phyloP scores from a whole-genome alignment of 2,888 invertebrate species.

The Mesochorus sp. region DNA sequence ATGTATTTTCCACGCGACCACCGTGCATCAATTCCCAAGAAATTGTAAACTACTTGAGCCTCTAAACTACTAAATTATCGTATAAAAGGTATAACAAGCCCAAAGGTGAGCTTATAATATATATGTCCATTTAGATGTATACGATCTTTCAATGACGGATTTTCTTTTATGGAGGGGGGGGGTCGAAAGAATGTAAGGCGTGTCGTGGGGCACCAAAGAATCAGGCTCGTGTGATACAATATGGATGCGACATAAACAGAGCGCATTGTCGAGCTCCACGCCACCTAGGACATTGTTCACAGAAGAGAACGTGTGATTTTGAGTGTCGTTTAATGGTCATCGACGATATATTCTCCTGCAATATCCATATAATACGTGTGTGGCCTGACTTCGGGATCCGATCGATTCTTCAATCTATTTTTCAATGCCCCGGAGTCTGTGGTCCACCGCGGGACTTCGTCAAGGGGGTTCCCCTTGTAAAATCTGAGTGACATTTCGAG shows the following conservation, averaged over 20 bases:
- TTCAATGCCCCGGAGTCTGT: neutral
- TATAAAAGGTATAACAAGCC: slow-evolving; percentile 11
- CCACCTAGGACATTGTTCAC: slow-evolving; percentile 19
- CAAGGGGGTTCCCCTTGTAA: slow-evolving; percentile 16
- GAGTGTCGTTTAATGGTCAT: slow-evolving; percentile 58
- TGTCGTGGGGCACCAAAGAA: slow-evolving; percentile 45
- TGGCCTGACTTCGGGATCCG: slow-evolving; percentile 30
- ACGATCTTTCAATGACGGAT: slow-evolving; percentile 19
- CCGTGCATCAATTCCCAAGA: slow-evolving; percentile 36
- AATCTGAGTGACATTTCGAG: neutral
- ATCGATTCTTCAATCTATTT: slow-evolving; percentile 23
- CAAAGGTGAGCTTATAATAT: too few species aligned
- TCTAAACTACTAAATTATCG: slow-evolving; percentile 51
- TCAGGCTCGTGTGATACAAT: slow-evolving; percentile 12
- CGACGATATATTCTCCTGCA: slow-evolving; percentile 11
- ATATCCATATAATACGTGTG: slow-evolving; percentile 13
- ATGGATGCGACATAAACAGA: slow-evolving; percentile 49
- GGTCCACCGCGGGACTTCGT: slow-evolving; percentile 32
- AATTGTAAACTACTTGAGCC: slow-evolving; percentile 57
- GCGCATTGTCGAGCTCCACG: slow-evolving; percentile 50
- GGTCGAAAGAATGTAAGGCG: slow-evolving; percentile 26
- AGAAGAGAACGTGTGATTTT: slow-evolving; percentile 37
- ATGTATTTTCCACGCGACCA: neutral
- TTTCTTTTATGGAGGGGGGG: neutral
- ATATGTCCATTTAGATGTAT: slow-evolving; percentile 17